Percentiles rank a stretch among this genome's conserved stretches.
phyloP scores from a whole-genome alignment of 1,140 invertebrate species.

The Daktulosphaira vitifoliae region DNA sequence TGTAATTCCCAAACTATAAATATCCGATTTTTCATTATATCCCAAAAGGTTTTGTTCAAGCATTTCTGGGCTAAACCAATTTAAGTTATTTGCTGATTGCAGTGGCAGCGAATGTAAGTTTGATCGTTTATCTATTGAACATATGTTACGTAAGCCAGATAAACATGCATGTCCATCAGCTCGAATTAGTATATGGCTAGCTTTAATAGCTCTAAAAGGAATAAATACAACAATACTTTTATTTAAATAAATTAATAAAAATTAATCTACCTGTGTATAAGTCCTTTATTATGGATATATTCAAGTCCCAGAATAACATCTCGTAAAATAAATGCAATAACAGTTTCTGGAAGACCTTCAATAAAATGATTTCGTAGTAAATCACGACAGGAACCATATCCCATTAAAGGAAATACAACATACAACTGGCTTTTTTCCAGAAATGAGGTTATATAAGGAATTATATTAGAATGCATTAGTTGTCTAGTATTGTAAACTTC shows the following conservation, averaged over 20 bases:
- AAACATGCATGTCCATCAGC: slow-evolving; percentile 59
- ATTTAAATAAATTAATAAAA: slow-evolving; percentile 23
- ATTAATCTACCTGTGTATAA: slow-evolving; percentile 65
- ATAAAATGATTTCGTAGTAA: slow-evolving; percentile 67
- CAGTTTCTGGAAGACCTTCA: slow-evolving; percentile 68
- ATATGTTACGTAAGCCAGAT: slow-evolving; percentile 68
- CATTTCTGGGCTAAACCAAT: slow-evolving; percentile 86
- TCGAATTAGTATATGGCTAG: slow-evolving; percentile 73
- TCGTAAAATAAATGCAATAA: slow-evolving; percentile 66
- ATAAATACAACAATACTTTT: slow-evolving; percentile 40
- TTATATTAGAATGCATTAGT: slow-evolving; percentile 67
- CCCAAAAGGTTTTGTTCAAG: slow-evolving; percentile 78
- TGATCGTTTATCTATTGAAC: slow-evolving; percentile 55
- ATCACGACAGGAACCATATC: slow-evolving; percentile 69
- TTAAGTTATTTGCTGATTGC: slow-evolving; percentile 59
- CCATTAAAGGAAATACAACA: slow-evolving; percentile 69
- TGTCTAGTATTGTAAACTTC: slow-evolving; percentile 63
- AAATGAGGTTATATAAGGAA: slow-evolving; percentile 64
- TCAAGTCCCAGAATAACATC: slow-evolving; percentile 69
- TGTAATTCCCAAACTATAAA: slow-evolving; percentile 81
- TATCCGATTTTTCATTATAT: slow-evolving; percentile 80
- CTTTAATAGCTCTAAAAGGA: slow-evolving; percentile 60
- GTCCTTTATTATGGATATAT: slow-evolving; percentile 74
- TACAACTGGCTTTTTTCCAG: slow-evolving; percentile 64
- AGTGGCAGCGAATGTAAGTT: slow-evolving; percentile 65